Evolutionary conservation across 2,888 invertebrate species (phyloP).

Genomic region (Apodemia duryi): DNA sequence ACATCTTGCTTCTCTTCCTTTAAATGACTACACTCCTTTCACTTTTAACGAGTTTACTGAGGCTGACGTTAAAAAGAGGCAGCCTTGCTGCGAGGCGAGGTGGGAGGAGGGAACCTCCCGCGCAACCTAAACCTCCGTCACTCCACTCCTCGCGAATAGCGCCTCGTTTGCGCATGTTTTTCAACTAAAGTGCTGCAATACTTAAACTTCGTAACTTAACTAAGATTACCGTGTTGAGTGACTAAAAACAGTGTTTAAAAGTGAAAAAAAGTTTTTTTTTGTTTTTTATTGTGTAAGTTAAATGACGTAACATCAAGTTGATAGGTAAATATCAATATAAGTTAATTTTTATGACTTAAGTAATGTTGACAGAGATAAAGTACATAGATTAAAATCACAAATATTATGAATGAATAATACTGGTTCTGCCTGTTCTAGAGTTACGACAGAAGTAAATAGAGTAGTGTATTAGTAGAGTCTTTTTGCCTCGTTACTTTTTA

Average conservation of each 20-base stretch:
- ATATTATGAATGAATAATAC: conserved; percentile 56
- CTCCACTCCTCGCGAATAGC: conserved; percentile 48
- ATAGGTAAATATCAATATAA: conserved; percentile 35
- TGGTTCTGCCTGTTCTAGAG: conserved; percentile 50
- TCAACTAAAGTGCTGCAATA: conserved; percentile 35
- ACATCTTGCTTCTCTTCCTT: too few species aligned
- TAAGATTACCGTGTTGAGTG: neutral
- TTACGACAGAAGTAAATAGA: conserved; percentile 50
- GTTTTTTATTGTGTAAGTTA: neutral
- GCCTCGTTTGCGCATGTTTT: conserved; percentile 57
- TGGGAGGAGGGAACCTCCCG: conserved; percentile 41
- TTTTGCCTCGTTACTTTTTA: conserved; percentile 34
- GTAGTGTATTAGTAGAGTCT: conserved; percentile 50
- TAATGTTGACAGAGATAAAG: conserved; percentile 41
- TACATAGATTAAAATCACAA: conserved; percentile 35
- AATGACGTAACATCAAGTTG: conserved; percentile 42
- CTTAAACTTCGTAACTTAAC: conserved; percentile 2
- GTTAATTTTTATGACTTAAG: conserved; percentile 30
- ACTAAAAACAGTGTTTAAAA: neutral
- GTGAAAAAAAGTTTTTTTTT: neutral
- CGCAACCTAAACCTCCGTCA: conserved; percentile 64
- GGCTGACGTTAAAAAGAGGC: too few species aligned
- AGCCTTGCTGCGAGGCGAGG: conserved; percentile 50
- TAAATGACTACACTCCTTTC: too few species aligned
- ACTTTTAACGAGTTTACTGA: too few species aligned